Evolutionary conservation across 2,888 invertebrate species (phyloP).

Genomic region (Polymixis lichenea): DNA sequence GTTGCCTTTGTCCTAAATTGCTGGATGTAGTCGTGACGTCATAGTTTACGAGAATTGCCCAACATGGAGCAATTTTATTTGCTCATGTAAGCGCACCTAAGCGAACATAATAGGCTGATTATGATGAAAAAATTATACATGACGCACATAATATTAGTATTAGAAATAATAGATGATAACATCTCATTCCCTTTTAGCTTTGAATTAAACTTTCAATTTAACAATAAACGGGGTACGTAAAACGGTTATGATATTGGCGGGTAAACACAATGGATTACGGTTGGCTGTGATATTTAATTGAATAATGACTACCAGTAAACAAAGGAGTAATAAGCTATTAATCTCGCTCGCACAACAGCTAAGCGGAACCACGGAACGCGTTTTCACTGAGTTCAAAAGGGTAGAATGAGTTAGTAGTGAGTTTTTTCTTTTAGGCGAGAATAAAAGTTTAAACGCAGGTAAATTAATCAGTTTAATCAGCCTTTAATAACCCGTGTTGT

Average conservation of each 20-base stretch:
- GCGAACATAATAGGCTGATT: too few species aligned
- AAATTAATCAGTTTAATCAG: too few species aligned
- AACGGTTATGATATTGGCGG: constrained; percentile 49
- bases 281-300: constrained; percentile 75
- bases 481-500: too few species aligned
- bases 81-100: too few species aligned
- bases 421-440: neutral
- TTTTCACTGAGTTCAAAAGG: neutral
- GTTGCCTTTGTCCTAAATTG: too few species aligned
- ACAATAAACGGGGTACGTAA: constrained; percentile 40
- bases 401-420: neutral
- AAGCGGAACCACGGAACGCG: constrained; percentile 36
- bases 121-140: too few species aligned
- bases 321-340: constrained; percentile 79
- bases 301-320: constrained; percentile 79
- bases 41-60: too few species aligned
- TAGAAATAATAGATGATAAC: neutral
- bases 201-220: constrained; percentile 40
- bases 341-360: constrained; percentile 66
- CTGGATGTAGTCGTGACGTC: too few species aligned
- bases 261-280: constrained; percentile 60
- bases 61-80: too few species aligned
- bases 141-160: neutral
- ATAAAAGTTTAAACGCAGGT: neutral
- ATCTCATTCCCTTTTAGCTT: neutral